Evolutionary conservation across 2,888 invertebrate genomes (phyloP).

Genomic region (Patella caerulea): DNA sequence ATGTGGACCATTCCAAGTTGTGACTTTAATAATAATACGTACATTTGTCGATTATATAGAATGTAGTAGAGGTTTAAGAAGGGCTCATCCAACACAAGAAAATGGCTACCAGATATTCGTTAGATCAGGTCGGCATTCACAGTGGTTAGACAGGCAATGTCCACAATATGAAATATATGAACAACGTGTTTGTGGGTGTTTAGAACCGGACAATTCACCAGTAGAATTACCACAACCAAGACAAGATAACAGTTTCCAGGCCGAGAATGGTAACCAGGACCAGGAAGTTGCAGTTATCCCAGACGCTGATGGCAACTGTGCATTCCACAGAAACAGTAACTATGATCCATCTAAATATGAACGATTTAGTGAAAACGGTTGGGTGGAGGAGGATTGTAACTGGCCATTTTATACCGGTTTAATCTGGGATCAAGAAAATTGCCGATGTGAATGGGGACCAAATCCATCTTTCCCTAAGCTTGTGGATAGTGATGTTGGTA

Average conservation of each 20-base stretch:
- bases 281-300: background rate
- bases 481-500: background rate
- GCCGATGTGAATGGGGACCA: conserved; percentile 48
- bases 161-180: conserved; percentile 31
- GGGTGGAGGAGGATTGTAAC: conserved; percentile 40
- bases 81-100: conserved; percentile 40
- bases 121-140: conserved; percentile 26
- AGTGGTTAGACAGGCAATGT: conserved; percentile 37
- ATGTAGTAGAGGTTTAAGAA: conserved; percentile 38
- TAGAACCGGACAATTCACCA: background rate
- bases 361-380: conserved; percentile 34
- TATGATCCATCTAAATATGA: conserved; percentile 25
- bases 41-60: conserved; percentile 20
- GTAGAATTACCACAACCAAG: background rate
- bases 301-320: background rate
- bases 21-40: too few species aligned
- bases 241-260: background rate
- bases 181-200: conserved; percentile 29
- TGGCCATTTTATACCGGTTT: conserved; percentile 44
- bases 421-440: conserved; percentile 51
- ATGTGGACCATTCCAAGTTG: too few species aligned
- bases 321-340: background rate
- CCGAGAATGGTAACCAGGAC: background rate
- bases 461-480: conserved; percentile 24
- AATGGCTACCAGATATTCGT: conserved; percentile 37